These are phyloP conservation scores for Melanaphis sacchari DNA, from an alignment of 1,140 invertebrate genomes.

Conservation along the genomic window DNA sequence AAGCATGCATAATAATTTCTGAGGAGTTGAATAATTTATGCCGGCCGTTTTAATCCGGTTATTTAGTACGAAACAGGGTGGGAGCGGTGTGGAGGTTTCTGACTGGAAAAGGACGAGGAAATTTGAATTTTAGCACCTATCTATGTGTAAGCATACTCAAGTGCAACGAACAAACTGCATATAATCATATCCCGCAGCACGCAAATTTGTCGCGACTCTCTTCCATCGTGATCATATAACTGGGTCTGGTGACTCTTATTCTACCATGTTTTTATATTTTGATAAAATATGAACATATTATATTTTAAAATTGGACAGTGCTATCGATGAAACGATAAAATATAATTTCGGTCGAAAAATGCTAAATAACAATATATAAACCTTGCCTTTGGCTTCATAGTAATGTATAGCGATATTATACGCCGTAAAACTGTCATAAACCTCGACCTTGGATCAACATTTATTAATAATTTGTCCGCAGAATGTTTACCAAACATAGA, in stretches of 20 bases:
- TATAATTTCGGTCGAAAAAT: background rate
- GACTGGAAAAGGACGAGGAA: background rate
- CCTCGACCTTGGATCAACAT: background rate
- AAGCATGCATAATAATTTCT: slow-evolving; percentile 41
- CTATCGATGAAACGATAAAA: background rate
- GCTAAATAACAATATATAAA: too few species aligned
- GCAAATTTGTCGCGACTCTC: background rate
- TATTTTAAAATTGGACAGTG: background rate
- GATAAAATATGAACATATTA: background rate
- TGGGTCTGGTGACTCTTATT: background rate
- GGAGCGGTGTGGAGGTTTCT: background rate
- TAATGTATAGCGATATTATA: background rate
- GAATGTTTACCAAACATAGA: slow-evolving; percentile 31
- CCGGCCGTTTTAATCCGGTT: slow-evolving; percentile 40
- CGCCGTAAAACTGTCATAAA: background rate
- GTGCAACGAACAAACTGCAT: background rate
- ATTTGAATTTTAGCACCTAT: slow-evolving; percentile 40
- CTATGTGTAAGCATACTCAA: background rate
- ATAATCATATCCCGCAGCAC: slow-evolving; percentile 19
- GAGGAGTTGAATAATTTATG: slow-evolving; percentile 46
- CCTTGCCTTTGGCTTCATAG: background rate
- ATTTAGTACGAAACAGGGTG: background rate
- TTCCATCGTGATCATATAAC: background rate
- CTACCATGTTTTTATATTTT: background rate
- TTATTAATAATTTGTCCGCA: background rate